Conservation (phyloP, 1,140 invertebrate genomes). For the Metaphire vulgaris region DNA sequence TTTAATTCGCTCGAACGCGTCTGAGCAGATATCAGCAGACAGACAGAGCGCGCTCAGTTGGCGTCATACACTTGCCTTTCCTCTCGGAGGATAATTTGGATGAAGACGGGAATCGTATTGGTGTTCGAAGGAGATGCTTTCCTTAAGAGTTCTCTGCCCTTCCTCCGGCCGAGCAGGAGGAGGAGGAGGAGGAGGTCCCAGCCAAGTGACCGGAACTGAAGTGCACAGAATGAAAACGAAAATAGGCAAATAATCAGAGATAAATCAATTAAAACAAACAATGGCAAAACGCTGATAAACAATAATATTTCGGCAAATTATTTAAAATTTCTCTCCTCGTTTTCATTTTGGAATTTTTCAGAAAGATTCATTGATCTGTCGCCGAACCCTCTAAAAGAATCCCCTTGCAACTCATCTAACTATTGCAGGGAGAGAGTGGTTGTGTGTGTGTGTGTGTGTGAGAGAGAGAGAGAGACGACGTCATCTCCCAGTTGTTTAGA, state of each 20-base stretch:
- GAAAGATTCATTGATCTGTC: too few relatives aligned
- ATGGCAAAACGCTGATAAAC: neutral
- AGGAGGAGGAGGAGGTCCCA: too few relatives aligned
- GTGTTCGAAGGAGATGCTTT: conserved; percentile 48
- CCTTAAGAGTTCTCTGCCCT: conserved; percentile 39
- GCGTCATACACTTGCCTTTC: conserved; percentile 42
- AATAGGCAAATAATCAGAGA: neutral
- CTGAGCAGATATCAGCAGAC: too few relatives aligned
- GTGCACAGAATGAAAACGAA: conserved; percentile 1
- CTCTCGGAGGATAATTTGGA: conserved; percentile 46
- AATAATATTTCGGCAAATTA: neutral
- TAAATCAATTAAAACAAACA: neutral
- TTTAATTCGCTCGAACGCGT: too few relatives aligned
- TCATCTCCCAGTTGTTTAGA: conserved; percentile 7
- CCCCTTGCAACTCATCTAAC: too few relatives aligned
- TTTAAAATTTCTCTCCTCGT: too few relatives aligned
- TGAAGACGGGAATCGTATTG: conserved; percentile 42
- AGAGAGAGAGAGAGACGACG: neutral
- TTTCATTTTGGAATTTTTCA: too few relatives aligned
- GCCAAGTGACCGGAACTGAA: conserved; percentile 44
- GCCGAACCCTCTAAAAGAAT: too few relatives aligned
- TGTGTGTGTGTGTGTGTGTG: neutral
- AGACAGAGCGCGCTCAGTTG: too few relatives aligned
- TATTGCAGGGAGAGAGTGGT: too few relatives aligned
- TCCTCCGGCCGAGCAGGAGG: conserved; percentile 39